Base-by-base conservation (phyloP, 2,797 vertebrate species). In the Pelochelys cantorii region DNA sequence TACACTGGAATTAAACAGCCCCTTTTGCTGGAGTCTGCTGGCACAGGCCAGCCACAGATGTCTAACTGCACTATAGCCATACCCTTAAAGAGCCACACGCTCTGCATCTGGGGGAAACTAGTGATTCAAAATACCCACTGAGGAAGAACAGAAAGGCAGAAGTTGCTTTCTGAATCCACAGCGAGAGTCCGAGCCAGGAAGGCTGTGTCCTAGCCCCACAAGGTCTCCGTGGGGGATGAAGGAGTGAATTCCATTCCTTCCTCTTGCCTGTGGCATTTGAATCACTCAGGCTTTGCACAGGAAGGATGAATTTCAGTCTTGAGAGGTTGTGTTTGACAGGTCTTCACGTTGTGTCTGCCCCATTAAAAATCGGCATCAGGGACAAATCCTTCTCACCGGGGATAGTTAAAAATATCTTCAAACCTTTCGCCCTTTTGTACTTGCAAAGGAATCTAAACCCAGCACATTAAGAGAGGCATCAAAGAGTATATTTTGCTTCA, bases 371-470 rank as follows among this genome's bases (percentile, higher is more conserved):
- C 93, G 82, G 91, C 90, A 93, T 96, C 79, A 96, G 81, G 96
- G 97, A 97, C 96, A 97, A 97, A 97, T 88, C 97, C 91, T 29
- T 74, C 96, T 97, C 95, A 94, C 94, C 95, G 95, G 96, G 96
- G 95, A 97, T 89, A 95, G 96, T 95, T 97, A 96, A 97, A 98
- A 98, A 97, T 97, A 96, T 96, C 93, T 95, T 90, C 96, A 93
- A 97, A 96, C 97, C 96, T 97, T 97, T 97, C 95, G 95, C 97
- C 96, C 95, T 95, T 95, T 91, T 96, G 88, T 95, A 94, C 97
- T 97, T 83, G 77, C 96, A 97, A 97, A 98, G 96, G 96, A 97
- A 98, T 98, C 96, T 97, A 97, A 97, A 97, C 96, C 96, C 92
- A 92, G 95, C 95, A 97, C 94, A 97, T 97, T 97, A 98, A 96